A percentile compares a stretch with the other conserved stretches of the same genome.
Evolutionary conservation across 2,113 vertebrate species (phyloP).

Genomic region (Nettapus auritus): DNA sequence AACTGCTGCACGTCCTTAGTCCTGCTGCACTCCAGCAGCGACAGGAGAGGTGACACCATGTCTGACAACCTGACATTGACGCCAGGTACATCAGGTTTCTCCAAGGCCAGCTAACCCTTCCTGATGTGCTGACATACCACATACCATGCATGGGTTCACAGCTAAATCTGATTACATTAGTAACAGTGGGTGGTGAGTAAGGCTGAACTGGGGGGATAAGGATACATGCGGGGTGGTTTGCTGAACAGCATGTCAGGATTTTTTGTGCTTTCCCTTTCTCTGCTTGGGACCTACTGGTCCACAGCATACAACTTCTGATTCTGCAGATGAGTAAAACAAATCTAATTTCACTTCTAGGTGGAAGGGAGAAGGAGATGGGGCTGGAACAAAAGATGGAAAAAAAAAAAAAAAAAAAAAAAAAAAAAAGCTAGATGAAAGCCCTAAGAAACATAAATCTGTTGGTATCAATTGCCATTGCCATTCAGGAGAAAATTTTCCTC

Average conservation of each 20-base stretch:
- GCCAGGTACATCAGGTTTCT: background rate
- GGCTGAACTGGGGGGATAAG: background rate
- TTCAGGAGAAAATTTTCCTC: background rate
- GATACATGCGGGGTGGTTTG: accelerated
- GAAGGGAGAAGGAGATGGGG: background rate
- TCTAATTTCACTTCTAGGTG: background rate
- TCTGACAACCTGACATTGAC: background rate
- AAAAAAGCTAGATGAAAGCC: background rate
- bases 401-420: background rate
- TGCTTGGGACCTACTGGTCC: background rate
- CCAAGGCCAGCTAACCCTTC: background rate
- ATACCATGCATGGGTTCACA: accelerated
- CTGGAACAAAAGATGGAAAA: background rate
- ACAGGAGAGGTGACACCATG: background rate
- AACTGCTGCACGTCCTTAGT: background rate
- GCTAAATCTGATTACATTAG: background rate
- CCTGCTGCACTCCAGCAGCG: accelerated
- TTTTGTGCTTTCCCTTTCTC: too few species aligned
- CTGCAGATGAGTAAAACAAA: background rate
- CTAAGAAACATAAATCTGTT: background rate
- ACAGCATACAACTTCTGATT: background rate
- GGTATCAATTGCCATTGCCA: background rate
- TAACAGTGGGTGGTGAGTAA: accelerated
- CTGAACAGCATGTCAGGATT: too few species aligned
- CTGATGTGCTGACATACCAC: background rate